Conservation (phyloP, 2,797 vertebrate species). For the Anguilla anguilla region DNA sequence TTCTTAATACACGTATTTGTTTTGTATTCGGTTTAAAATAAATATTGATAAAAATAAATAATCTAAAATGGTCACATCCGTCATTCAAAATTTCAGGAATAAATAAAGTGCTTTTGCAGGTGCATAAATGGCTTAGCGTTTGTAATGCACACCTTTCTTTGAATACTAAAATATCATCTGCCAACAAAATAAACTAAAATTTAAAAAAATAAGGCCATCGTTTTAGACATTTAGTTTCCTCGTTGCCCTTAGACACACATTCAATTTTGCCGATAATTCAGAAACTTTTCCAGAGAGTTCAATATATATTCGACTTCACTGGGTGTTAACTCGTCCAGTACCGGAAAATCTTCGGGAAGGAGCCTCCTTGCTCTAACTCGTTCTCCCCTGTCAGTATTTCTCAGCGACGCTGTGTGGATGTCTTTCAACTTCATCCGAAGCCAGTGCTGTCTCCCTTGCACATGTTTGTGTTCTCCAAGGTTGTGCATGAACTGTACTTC, state of each 20-base stretch:
- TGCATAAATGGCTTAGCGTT: constrained; percentile 6
- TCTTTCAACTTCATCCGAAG: constrained; percentile 80
- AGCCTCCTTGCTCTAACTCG: constrained; percentile 49
- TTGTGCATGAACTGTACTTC: constrained; percentile 95
- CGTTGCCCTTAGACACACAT: not conserved
- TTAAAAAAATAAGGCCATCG: constrained; percentile 16
- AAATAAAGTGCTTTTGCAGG: constrained; percentile 54
- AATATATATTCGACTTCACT: constrained; percentile 59
- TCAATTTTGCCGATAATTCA: constrained; percentile 44
- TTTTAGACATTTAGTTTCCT: not conserved
- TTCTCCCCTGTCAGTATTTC: constrained; percentile 57
- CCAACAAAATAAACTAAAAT: constrained; percentile 28
- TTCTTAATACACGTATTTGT: constrained; percentile 28
- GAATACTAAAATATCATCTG: not conserved
- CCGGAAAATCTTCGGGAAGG: constrained; percentile 59
- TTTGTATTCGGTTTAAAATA: constrained; percentile 33
- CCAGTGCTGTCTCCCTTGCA: constrained; percentile 84
- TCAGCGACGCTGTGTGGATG: constrained; percentile 70
- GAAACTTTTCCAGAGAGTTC: constrained; percentile 54
- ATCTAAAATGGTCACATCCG: not conserved
- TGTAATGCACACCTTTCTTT: not conserved
- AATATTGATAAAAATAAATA: constrained; percentile 24
- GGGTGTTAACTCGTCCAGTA: constrained; percentile 52
- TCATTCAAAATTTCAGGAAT: constrained; percentile 23
- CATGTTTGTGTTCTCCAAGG: constrained; percentile 76